These are phyloP conservation scores for Sinotaia quadrata DNA, from an alignment of 2,888 invertebrate species.

Conservation along the genomic window DNA sequence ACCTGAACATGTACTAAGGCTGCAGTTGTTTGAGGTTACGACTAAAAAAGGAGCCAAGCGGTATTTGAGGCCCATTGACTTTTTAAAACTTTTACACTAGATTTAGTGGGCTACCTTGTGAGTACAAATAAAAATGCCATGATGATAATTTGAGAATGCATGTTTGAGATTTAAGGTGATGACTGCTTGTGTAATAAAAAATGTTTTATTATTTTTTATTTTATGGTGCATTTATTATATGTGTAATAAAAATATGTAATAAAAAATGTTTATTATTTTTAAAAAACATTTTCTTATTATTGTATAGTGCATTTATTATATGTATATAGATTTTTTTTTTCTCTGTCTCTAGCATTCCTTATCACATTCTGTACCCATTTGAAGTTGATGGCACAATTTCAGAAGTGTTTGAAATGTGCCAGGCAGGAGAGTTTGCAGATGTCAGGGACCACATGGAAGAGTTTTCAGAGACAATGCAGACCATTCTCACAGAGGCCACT, in stretches of 20 bases:
- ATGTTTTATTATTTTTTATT: not conserved
- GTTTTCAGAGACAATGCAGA: constrained; percentile 10
- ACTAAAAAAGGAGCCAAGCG: no score
- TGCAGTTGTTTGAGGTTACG: no score
- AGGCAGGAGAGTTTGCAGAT: constrained; percentile 20
- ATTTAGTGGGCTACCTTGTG: no score
- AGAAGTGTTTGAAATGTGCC: constrained; percentile 27
- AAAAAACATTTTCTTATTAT: no score
- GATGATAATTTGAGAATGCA: no score
- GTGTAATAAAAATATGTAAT: no score
- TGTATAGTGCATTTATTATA: not conserved
- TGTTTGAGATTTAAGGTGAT: not conserved
- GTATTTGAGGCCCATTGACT: no score
- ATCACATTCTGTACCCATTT: constrained; percentile 35
- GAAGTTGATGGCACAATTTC: constrained; percentile 27
- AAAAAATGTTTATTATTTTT: no score
- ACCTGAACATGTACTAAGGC: no score
- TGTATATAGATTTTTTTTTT: not conserved
- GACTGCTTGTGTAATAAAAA: not conserved
- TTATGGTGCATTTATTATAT: not conserved
- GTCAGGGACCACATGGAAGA: constrained; percentile 24
- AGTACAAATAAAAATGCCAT: no score
- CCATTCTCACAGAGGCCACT: constrained; percentile 17
- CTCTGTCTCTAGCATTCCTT: constrained; percentile 22
- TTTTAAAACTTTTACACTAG: no score